Conservation (phyloP, 2,888 invertebrate species). For the Phoenoteleia sp. region DNA sequence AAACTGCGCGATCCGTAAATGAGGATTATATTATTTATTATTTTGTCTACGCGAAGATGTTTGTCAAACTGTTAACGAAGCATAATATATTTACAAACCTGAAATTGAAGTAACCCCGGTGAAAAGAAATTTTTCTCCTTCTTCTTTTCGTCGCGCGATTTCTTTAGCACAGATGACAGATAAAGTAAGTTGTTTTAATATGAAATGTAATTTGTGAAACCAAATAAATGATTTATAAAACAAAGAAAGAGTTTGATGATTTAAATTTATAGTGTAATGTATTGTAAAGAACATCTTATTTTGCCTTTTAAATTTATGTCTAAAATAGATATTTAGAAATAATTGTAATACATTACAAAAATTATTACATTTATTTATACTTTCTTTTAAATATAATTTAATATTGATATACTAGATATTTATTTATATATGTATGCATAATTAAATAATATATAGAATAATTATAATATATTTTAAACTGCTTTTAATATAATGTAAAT, state of each 20-base stretch:
- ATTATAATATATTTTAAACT: no score
- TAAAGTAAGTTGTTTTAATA: slow-evolving; percentile 40
- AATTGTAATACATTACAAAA: no score
- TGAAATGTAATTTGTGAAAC: slow-evolving; percentile 58
- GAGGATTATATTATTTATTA: slow-evolving; percentile 41
- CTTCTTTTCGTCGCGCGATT: slow-evolving; percentile 24
- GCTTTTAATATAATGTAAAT: no score
- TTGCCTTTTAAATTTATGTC: no score
- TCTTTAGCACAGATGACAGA: slow-evolving; percentile 34
- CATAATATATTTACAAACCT: slow-evolving; percentile 22
- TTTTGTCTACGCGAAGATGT: slow-evolving; percentile 14
- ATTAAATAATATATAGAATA: no score
- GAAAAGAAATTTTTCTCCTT: slow-evolving; percentile 18
- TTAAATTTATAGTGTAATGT: slow-evolving; percentile 2
- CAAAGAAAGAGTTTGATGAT: slow-evolving; percentile 8
- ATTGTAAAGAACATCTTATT: slow-evolving; percentile 55
- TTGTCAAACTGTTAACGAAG: slow-evolving; percentile 3
- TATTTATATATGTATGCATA: no score
- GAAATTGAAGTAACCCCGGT: slow-evolving; percentile 22
- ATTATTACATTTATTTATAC: no score
- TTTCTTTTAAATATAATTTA: no score
- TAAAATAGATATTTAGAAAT: no score
- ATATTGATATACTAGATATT: no score
- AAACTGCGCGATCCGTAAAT: not conserved
- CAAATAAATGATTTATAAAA: slow-evolving; percentile 67